Conservation (phyloP, 2,888 invertebrate genomes). For the Oxycera nigricornis region DNA sequence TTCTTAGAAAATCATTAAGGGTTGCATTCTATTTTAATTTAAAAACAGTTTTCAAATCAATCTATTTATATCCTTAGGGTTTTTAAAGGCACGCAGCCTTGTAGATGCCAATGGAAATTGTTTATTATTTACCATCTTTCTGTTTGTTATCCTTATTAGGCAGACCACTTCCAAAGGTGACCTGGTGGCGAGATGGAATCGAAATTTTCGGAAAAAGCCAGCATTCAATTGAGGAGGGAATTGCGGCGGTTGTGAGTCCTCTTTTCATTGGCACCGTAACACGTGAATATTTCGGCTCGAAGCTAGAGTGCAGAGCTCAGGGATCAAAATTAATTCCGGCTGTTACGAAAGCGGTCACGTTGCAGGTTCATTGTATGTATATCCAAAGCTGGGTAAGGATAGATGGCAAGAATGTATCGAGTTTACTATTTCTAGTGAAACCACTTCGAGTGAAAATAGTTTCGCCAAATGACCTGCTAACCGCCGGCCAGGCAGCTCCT, state of each 20-base stretch:
- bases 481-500: constrained; percentile 76
- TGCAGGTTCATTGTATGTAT: constrained; percentile 74
- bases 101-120: no score
- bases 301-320: constrained; percentile 79
- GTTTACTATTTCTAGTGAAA: constrained; percentile 72
- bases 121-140: no score
- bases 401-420: constrained; percentile 42
- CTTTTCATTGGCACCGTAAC: constrained; percentile 76
- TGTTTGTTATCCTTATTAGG: constrained; percentile 66
- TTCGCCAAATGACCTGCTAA: constrained; percentile 73
- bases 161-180: constrained; percentile 79
- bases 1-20: no score
- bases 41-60: no score
- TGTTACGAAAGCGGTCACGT: constrained; percentile 74
- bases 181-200: constrained; percentile 82
- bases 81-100: no score
- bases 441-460: constrained; percentile 78
- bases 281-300: constrained; percentile 74
- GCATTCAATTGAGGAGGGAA: constrained; percentile 67
- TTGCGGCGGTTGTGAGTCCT: constrained; percentile 74
- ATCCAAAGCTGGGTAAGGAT: no score
- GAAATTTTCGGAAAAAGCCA: constrained; percentile 78
- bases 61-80: no score
- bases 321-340: constrained; percentile 75
- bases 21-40: no score